Evolutionary conservation across 2,888 invertebrate genomes (phyloP).

Genomic region (Tachina fera): DNA sequence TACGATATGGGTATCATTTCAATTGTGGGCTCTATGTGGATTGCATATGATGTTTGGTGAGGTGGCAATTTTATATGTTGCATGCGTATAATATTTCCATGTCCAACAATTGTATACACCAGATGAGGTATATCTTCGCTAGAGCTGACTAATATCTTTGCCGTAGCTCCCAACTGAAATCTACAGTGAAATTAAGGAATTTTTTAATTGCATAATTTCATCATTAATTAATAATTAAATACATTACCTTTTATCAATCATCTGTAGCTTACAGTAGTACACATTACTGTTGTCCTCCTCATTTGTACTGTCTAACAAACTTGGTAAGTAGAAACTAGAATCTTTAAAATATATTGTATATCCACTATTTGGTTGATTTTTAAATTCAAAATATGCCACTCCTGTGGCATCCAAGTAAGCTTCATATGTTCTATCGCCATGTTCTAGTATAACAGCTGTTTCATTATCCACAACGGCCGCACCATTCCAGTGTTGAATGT

Average conservation of each 20-base stretch:
- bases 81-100: slow-evolving; percentile 23
- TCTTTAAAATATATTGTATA: slow-evolving; percentile 7
- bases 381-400: slow-evolving; percentile 86
- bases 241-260: slow-evolving; percentile 21
- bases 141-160: slow-evolving; percentile 26
- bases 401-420: slow-evolving; percentile 85
- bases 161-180: slow-evolving; percentile 14
- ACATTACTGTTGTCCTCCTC: background rate
- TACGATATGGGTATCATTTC: slow-evolving; percentile 25
- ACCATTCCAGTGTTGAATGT: slow-evolving; percentile 32
- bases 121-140: slow-evolving; percentile 35
- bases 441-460: background rate
- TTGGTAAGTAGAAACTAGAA: background rate
- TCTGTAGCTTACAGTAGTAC: slow-evolving; percentile 14
- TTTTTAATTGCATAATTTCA: background rate
- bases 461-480: slow-evolving; percentile 1
- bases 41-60: slow-evolving; percentile 24
- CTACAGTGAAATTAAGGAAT: background rate
- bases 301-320: background rate
- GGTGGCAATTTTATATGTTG: slow-evolving; percentile 25
- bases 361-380: slow-evolving; percentile 75
- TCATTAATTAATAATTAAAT: background rate
- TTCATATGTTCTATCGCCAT: slow-evolving; percentile 81
- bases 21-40: slow-evolving; percentile 28
- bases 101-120: slow-evolving; percentile 20